Percentiles rank a stretch among this genome's conserved stretches.
phyloP scores from a whole-genome alignment of 2,888 invertebrate species.

The Brachyopa scutellaris region DNA sequence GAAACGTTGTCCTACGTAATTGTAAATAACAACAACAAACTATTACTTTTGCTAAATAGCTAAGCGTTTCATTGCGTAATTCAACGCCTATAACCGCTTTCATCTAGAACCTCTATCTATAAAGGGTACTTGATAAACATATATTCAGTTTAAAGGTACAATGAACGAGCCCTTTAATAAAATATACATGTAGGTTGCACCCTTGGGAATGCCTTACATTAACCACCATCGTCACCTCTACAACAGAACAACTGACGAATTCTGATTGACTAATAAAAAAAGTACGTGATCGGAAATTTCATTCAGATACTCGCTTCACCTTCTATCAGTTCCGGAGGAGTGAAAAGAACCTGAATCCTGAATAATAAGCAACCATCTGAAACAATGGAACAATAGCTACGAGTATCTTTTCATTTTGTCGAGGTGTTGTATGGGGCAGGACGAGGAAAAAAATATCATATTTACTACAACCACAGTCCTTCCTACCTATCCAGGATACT shows the following conservation, averaged over 20 bases:
- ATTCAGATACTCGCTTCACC: conserved; percentile 48
- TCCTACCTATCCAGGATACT: background rate
- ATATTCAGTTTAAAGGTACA: background rate
- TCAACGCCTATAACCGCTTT: no score
- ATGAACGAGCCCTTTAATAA: conserved; percentile 30
- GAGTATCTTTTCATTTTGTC: conserved; percentile 8
- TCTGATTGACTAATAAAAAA: conserved; percentile 81
- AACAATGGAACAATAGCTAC: conserved; percentile 45
- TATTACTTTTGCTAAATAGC: background rate
- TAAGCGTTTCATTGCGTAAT: background rate
- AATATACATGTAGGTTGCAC: conserved; percentile 65
- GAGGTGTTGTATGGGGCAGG: conserved; percentile 52
- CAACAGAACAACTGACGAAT: conserved; percentile 63
- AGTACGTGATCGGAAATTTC: conserved; percentile 77
- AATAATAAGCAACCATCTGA: conserved; percentile 61
- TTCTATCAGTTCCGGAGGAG: background rate
- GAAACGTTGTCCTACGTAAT: no score
- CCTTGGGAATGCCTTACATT: conserved; percentile 64
- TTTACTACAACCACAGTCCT: conserved; percentile 35
- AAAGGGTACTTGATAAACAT: background rate
- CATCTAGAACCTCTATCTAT: no score
- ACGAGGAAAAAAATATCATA: conserved; percentile 38
- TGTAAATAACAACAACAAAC: no score
- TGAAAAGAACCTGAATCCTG: conserved; percentile 38
- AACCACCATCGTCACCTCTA: conserved; percentile 64